A percentile compares a stretch with the other conserved stretches of the same genome.
Evolutionary conservation across 2,113 vertebrate genomes (phyloP).

Genomic region (Synodontis membranacea): DNA sequence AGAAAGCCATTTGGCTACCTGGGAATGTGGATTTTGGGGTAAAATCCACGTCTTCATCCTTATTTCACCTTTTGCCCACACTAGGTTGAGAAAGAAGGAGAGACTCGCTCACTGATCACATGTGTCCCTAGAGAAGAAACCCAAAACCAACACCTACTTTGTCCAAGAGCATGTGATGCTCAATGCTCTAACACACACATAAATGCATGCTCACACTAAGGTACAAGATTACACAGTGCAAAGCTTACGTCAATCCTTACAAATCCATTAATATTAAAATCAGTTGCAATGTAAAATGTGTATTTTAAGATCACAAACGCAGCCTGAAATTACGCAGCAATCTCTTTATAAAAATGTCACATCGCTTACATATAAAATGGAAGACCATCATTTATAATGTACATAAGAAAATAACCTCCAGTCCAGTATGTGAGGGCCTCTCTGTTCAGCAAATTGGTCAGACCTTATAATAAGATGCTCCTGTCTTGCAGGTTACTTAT

Average conservation of each 20-base stretch:
- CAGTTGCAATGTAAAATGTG: background rate
- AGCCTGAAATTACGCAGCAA: background rate
- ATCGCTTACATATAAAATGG: background rate
- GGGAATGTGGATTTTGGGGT: background rate
- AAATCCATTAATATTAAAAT: background rate
- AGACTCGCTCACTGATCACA: conserved; percentile 65
- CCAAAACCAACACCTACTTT: conserved; percentile 73
- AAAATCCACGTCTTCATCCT: background rate
- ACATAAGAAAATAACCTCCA: background rate
- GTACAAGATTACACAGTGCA: background rate
- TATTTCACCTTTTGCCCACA: conserved; percentile 66
- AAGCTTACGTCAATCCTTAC: background rate
- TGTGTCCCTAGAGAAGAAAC: conserved; percentile 71
- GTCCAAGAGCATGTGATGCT: conserved; percentile 73
- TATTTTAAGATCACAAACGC: background rate
- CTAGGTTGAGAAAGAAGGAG: conserved; percentile 57
- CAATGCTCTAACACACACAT: conserved; percentile 26
- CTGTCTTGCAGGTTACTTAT: conserved; percentile 11
- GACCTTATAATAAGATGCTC: background rate
- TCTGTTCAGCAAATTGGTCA: background rate
- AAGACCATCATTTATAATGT: background rate
- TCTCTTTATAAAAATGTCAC: background rate
- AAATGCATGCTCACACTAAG: background rate
- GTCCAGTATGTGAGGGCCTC: background rate
- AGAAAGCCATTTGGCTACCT: background rate